These are phyloP conservation scores for Eudasyphora cyanicolor DNA, from an alignment of 2,888 invertebrate species.

Conservation along the genomic window DNA sequence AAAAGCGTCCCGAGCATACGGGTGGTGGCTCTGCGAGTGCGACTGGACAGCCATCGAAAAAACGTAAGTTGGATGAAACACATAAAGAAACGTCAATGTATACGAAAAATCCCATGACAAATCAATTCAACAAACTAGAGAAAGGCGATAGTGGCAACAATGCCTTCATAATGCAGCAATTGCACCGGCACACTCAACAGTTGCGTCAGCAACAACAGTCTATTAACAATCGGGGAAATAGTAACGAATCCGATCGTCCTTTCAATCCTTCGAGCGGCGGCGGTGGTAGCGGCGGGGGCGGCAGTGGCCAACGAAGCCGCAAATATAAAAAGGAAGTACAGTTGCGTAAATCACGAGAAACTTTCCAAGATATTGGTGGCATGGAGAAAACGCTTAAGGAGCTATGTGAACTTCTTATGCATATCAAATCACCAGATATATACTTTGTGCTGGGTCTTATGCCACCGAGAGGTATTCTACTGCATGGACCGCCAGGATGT, in stretches of 20 bases:
- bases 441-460: slow-evolving; percentile 91
- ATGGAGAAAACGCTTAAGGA: slow-evolving; percentile 86
- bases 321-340: slow-evolving; percentile 75
- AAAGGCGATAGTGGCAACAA: slow-evolving; percentile 73
- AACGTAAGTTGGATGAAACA: slow-evolving; percentile 69
- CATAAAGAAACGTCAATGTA: slow-evolving; percentile 66
- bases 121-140: slow-evolving; percentile 75
- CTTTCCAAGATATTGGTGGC: slow-evolving; percentile 87
- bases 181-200: slow-evolving; percentile 55
- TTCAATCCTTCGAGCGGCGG: slow-evolving; percentile 35
- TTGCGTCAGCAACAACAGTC: slow-evolving; percentile 62
- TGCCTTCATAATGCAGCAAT: slow-evolving; percentile 54
- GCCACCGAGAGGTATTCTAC: slow-evolving; percentile 93
- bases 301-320: slow-evolving; percentile 67
- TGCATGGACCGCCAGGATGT: slow-evolving; percentile 98
- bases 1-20: slow-evolving; percentile 65
- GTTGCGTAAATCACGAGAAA: slow-evolving; percentile 69
- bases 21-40: slow-evolving; percentile 78
- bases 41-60: slow-evolving; percentile 72
- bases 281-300: slow-evolving; percentile 32
- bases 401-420: slow-evolving; percentile 88
- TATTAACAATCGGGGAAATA: slow-evolving; percentile 62
- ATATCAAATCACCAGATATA: slow-evolving; percentile 95
- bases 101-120: slow-evolving; percentile 59
- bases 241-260: slow-evolving; percentile 59